Base-by-base conservation (phyloP, 1,140 invertebrate genomes). In the Lordiphosa clarofinis region DNA sequence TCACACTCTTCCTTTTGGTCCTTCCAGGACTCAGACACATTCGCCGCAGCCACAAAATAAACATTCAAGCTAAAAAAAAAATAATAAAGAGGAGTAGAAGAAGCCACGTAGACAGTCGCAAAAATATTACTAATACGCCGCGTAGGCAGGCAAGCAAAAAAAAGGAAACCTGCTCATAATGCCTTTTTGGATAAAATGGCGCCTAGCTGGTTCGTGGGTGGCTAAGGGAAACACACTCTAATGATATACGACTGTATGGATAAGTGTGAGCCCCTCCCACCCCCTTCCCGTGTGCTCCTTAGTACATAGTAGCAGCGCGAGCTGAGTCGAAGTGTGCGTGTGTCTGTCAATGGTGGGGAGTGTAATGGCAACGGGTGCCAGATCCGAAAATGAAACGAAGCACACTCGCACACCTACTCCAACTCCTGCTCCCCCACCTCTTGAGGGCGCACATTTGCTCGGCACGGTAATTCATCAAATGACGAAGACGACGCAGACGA, bases 391-490 rank as follows among this genome's bases (percentile, higher is more conserved):
- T 53, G 75, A 79, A 82, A 72, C 71, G 61, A 56, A 40, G 67
- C 38, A 46, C 38, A 71, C 68, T 53, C 47, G 44, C 53, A 43
- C 21, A 60, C 47, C 52, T 39, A 40, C 39, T 15, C 63, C 43
- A 15, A 28, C 35, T 57, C 39, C 47, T 61, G 70, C 21, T 24
- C 4, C 21, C 6, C 21, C 43, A 15, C 40, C 38, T 57, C 46
- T 47, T 58, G 70, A 82, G 73, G 73, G 78, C 69, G 69, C 78
- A 78, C 73, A 82, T 73, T 76, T 78, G 73, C 60, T 66, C 78
- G 64, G 73, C 79, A 73, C 78, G 73, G 78, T 84, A 84, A 84
- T 84, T 84, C 78, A 84, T 84, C 78, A 84, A 84, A 84, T 78
- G 79, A 73, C 69, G 69, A 73, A 54, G 71, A 66, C 54, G 53